These are phyloP conservation scores for Rhea americana DNA, from an alignment of 2,113 vertebrate species.

Conservation along the genomic window DNA sequence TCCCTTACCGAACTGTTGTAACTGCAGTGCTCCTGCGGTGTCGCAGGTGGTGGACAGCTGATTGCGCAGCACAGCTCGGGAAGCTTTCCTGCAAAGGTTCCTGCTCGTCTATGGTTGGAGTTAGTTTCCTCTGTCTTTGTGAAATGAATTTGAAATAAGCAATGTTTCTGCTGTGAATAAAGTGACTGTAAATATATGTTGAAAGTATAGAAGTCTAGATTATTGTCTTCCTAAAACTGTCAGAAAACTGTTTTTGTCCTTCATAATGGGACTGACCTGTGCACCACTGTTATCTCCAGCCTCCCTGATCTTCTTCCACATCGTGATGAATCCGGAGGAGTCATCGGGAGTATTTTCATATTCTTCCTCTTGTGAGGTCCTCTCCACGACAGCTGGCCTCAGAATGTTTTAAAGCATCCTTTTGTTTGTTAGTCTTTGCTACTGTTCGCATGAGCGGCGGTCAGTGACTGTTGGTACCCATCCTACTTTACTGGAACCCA, in stretches of 20 bases:
- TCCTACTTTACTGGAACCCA: not conserved
- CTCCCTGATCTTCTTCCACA: not conserved
- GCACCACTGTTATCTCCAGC: not conserved
- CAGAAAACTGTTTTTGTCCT: not conserved
- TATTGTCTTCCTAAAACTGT: not conserved
- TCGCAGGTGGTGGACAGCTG: not conserved
- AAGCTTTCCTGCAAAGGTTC: not conserved
- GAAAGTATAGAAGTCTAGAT: not conserved
- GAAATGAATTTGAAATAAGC: not conserved
- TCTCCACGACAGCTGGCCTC: not conserved
- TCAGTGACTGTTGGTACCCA: accelerated
- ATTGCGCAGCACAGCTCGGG: not conserved
- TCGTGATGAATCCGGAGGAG: not conserved
- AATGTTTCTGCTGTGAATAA: not conserved
- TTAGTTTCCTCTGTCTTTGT: not conserved
- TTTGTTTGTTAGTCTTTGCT: not conserved
- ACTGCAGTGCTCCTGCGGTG: not conserved
- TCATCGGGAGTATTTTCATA: not conserved
- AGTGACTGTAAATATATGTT: not conserved
- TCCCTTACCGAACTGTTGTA: not conserved
- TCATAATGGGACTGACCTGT: not conserved
- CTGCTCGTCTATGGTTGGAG: not conserved
- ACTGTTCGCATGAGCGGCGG: accelerated
- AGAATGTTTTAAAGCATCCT: not conserved
- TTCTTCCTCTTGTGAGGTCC: not conserved